Evolutionary conservation across 2,113 vertebrate species (phyloP), one percentile per base, ranked within the genome.

Genomic region (Coracopsis vasa): DNA sequence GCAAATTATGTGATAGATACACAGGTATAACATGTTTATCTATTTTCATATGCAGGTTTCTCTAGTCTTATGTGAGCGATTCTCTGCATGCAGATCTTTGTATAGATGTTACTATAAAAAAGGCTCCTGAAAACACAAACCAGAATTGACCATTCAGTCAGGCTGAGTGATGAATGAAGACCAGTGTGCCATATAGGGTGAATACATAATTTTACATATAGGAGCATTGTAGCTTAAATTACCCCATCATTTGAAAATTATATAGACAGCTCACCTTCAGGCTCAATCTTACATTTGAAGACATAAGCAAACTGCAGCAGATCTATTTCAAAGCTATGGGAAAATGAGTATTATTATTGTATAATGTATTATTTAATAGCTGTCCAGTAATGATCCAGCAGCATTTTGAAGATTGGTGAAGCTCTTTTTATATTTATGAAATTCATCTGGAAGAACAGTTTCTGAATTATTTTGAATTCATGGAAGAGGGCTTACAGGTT

Each of bases 381-480:
- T 78, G 24, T 58, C 64, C 72, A 50, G 69, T 81, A 91, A 70
- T 54, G 27, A 67, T 78, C 54, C 54, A 74, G 62, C 77, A 93
- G 37, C 67, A 81, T 88, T 58, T 19, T 66, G 50, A 78, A 91
- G 53, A 74, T 11, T 84, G 80, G 65, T 78, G 25, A 19, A 89
- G 33, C 50, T 89, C 45, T 89, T 95, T 88, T 92, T n/a, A 58
- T 83, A 88, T 95, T 92, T 92, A 88, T 94, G 67, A 92, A 83
- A 83, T 78, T 84, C 69, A 51, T 60, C 39, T 74, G 42, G 29
- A 84, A 89, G 77, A 92, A 88, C 27, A 81, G 35, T 54, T 94
- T 86, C 47, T 91, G 72, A 94, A 78, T 88, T 94, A 86, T 92
- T 96, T 61, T 83, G 65, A 86, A 86, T 95, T 80, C 51, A 64